Evolutionary conservation across 1,140 invertebrate species (phyloP).

Genomic region (Anastatus disparis): DNA sequence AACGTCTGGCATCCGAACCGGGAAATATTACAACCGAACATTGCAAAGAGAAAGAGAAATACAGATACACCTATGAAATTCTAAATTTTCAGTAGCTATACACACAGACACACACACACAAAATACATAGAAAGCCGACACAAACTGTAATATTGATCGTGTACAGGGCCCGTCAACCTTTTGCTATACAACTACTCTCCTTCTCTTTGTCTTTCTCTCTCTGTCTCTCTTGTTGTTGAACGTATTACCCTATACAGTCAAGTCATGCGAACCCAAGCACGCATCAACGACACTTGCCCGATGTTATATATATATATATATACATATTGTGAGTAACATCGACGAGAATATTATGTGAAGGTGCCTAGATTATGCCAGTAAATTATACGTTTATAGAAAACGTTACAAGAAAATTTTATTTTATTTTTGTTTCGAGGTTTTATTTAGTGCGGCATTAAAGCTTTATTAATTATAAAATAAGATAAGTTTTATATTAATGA

Average conservation of each 20-base stretch:
- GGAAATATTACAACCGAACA: not conserved
- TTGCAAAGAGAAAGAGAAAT: not conserved
- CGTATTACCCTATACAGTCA: not conserved
- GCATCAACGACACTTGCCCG: conserved; percentile 4
- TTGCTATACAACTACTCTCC: not conserved
- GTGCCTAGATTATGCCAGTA: too few species aligned
- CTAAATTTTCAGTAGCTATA: conserved; percentile 21
- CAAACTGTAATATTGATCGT: conserved; percentile 31
- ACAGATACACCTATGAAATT: not conserved
- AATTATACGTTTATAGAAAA: too few species aligned
- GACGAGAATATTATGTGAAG: not conserved
- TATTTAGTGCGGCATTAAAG: too few species aligned
- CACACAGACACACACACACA: not conserved
- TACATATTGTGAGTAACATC: not conserved
- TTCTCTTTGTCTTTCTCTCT: too few species aligned
- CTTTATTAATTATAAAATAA: too few species aligned
- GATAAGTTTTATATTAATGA: too few species aligned
- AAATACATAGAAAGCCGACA: not conserved
- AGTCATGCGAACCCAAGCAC: conserved; percentile 8
- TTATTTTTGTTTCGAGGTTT: too few species aligned
- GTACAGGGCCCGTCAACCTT: not conserved
- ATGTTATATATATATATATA: not conserved
- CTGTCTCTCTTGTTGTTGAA: conserved; percentile 18
- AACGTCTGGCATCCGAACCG: not conserved
- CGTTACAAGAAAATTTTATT: too few species aligned